Conservation (phyloP, 2,888 invertebrate genomes). For the Mythimna lalbum region DNA sequence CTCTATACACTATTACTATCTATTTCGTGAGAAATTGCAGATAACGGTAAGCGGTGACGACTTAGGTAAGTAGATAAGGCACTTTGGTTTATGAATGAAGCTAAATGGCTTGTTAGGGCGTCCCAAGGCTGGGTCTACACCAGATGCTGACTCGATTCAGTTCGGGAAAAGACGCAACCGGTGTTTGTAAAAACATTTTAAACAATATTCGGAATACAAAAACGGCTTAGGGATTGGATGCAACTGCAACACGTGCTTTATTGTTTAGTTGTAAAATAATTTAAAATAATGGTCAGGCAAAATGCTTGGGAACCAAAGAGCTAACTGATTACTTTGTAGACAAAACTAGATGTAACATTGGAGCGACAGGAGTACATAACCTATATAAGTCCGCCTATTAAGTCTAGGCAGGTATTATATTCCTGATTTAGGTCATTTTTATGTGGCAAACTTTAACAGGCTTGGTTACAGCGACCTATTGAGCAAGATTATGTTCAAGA, state of each 20-base stretch:
- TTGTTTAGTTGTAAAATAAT: constrained; percentile 39
- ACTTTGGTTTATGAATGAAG: constrained; percentile 76
- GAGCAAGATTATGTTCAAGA: too few relatives aligned
- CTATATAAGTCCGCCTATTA: too few relatives aligned
- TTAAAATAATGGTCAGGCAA: constrained; percentile 6
- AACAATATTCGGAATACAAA: constrained; percentile 25
- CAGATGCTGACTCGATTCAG: constrained; percentile 69
- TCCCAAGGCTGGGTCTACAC: constrained; percentile 69
- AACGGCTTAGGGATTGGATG: constrained; percentile 13
- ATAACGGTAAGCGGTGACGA: constrained; percentile 71
- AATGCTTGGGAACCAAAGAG: constrained; percentile 19
- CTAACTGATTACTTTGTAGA: not conserved
- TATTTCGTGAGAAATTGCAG: constrained; percentile 74
- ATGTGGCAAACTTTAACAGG: too few relatives aligned
- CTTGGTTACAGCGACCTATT: too few relatives aligned
- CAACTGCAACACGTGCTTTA: constrained; percentile 44
- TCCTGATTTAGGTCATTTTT: too few relatives aligned
- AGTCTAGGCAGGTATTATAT: too few relatives aligned
- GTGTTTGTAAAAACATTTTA: constrained; percentile 24
- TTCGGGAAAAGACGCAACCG: constrained; percentile 43
- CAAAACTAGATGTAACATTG: too few relatives aligned
- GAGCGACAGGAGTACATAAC: too few relatives aligned
- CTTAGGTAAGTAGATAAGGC: constrained; percentile 33
- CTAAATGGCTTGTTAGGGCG: constrained; percentile 63
- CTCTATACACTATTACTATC: constrained; percentile 47